Conservation (phyloP, 2,113 vertebrate genomes). For the Chaetops frenatus region DNA sequence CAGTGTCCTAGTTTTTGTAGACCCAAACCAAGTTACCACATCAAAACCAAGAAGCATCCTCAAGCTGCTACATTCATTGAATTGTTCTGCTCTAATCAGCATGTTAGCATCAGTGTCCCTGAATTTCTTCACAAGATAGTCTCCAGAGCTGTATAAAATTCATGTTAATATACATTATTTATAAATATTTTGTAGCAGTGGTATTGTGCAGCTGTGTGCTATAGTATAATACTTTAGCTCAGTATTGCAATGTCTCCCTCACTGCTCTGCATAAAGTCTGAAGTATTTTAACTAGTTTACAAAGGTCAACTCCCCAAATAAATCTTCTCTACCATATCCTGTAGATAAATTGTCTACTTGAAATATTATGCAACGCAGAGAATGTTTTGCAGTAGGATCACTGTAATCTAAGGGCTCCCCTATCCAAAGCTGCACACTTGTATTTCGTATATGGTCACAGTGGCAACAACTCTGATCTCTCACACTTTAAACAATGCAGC, state of each 20-base stretch:
- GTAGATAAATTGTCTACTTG: neutral
- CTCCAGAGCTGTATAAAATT: neutral
- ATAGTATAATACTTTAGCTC: fast-evolving
- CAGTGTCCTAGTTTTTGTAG: neutral
- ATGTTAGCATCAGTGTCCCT: neutral
- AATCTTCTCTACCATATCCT: neutral
- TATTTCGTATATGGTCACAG: neutral
- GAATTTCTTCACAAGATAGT: neutral
- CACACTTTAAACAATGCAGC: neutral
- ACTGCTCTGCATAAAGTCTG: neutral
- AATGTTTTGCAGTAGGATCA: neutral
- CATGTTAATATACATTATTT: neutral
- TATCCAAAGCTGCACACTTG: neutral
- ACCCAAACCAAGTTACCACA: fast-evolving
- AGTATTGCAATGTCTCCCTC: neutral
- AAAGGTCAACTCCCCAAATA: neutral
- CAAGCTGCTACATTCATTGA: neutral
- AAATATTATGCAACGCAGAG: neutral
- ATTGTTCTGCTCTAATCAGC: neutral
- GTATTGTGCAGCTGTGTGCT: neutral
- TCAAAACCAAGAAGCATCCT: neutral
- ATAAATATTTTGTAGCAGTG: neutral
- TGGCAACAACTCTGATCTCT: neutral
- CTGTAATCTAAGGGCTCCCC: neutral
- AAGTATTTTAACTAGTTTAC: neutral